A percentile compares a stretch with the other conserved stretches of the same genome.
These are phyloP conservation scores for Trachurus trachurus DNA, from an alignment of 2,797 vertebrate species.

Conservation along the genomic window DNA sequence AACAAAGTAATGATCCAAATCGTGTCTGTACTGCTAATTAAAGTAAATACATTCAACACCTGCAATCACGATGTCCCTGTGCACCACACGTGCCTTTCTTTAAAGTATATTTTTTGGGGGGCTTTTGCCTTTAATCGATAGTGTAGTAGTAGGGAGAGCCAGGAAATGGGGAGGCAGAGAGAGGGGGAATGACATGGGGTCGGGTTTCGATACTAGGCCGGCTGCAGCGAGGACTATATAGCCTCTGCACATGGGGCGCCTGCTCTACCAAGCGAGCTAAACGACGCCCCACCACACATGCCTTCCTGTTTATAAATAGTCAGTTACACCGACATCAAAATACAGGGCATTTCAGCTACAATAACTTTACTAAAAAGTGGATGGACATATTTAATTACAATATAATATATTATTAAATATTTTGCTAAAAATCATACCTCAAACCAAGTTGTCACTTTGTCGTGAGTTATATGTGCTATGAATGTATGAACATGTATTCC, in stretches of 20 bases:
- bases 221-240: no score
- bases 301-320: neutral
- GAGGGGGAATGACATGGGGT: no score
- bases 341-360: neutral
- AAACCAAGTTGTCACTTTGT: neutral
- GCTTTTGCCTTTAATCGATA: no score
- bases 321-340: neutral
- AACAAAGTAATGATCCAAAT: conserved; percentile 5
- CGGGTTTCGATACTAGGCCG: no score
- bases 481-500: neutral
- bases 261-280: no score
- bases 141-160: no score
- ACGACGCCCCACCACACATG: no score
- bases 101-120: no score
- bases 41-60: neutral
- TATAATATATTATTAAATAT: neutral
- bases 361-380: neutral
- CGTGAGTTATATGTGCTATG: neutral
- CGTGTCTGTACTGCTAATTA: neutral
- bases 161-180: no score
- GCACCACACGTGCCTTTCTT: neutral
- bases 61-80: neutral
- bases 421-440: neutral
- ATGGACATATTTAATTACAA: neutral
- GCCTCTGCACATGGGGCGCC: no score